Evolutionary conservation across 2,113 vertebrate species (phyloP).

Genomic region (Platycercus adscitus): DNA sequence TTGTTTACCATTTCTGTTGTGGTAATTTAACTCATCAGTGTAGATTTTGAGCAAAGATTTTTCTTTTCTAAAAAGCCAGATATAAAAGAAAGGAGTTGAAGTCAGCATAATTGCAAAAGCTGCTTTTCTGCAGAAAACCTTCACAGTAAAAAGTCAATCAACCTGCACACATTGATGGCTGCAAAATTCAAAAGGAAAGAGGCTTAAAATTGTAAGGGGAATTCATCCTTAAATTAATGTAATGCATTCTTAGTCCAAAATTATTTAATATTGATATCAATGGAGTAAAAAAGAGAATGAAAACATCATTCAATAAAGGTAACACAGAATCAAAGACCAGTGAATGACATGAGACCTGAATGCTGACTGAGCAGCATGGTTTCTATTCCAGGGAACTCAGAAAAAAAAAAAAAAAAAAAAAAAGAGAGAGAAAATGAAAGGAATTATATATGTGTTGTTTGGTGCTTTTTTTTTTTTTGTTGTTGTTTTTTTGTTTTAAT

Average conservation of each 20-base stretch:
- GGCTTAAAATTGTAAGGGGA: neutral
- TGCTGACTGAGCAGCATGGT: neutral
- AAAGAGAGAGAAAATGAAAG: neutral
- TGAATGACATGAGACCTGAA: neutral
- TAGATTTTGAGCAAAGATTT: neutral
- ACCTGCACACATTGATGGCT: neutral
- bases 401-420: neutral
- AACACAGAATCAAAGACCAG: neutral
- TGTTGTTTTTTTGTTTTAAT: neutral
- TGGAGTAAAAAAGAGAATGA: neutral
- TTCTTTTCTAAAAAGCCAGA: neutral
- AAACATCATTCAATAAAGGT: neutral
- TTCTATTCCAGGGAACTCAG: neutral
- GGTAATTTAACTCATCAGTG: neutral
- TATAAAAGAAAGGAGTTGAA: neutral
- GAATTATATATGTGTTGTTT: neutral
- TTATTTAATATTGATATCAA: neutral
- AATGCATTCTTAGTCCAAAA: neutral
- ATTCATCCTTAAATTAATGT: neutral
- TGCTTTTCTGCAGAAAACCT: neutral
- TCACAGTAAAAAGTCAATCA: neutral
- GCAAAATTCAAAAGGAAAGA: neutral
- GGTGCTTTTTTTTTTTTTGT: too few species aligned
- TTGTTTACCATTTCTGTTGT: neutral
- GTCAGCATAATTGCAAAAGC: neutral